phyloP scores from a whole-genome alignment of 2,113 vertebrate species.

The Ageneiosus marmoratus region DNA sequence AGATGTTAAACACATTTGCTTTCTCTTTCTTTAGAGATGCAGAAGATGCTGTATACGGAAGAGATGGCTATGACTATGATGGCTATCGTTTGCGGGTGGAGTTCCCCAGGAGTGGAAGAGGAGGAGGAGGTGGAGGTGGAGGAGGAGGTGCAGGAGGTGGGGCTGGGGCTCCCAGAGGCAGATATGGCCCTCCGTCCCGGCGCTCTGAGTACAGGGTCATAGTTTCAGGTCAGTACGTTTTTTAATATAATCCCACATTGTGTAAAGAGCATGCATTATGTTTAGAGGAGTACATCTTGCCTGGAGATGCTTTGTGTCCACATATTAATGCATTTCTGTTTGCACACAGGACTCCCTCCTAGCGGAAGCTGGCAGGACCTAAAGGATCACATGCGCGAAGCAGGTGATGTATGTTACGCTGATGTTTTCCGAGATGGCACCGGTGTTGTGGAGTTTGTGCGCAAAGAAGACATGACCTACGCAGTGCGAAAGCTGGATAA shows the following conservation, averaged over 20 bases:
- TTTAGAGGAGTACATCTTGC: not conserved
- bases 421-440: slow-evolving; percentile 83
- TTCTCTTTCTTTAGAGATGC: slow-evolving; percentile 73
- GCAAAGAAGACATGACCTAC: slow-evolving; percentile 86
- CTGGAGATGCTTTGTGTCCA: not conserved
- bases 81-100: slow-evolving; percentile 85
- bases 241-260: not conserved
- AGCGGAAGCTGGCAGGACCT: slow-evolving; percentile 90
- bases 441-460: slow-evolving; percentile 84
- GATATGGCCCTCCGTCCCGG: slow-evolving; percentile 81
- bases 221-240: slow-evolving; percentile 78
- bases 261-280: not conserved
- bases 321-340: not conserved
- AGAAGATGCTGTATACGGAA: slow-evolving; percentile 80
- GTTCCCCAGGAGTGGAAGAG: slow-evolving; percentile 76
- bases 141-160: slow-evolving; percentile 63
- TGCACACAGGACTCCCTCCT: slow-evolving; percentile 74
- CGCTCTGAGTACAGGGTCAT: slow-evolving; percentile 89
- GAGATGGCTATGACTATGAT: slow-evolving; percentile 81
- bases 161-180: slow-evolving; percentile 71
- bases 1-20: not conserved
- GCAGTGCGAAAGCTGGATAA: slow-evolving; percentile 83
- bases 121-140: slow-evolving; percentile 66
- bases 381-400: slow-evolving; percentile 84
- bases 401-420: slow-evolving; percentile 85